Conservation (phyloP, 2,797 vertebrate genomes). For the Crenichthys baileyi region DNA sequence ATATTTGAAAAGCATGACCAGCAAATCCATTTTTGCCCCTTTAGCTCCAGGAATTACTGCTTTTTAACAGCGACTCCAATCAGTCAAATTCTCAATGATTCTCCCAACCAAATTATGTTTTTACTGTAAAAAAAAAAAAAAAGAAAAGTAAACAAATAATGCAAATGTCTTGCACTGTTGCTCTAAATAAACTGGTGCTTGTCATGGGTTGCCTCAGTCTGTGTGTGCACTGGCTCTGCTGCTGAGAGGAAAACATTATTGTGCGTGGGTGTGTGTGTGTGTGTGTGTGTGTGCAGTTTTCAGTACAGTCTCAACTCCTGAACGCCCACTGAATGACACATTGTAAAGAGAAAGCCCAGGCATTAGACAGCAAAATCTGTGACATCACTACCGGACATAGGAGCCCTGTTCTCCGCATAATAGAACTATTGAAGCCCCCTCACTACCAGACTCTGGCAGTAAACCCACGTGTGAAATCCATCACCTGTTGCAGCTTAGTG, state of each 20-base stretch:
- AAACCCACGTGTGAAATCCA: slow-evolving; percentile 57
- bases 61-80: not conserved
- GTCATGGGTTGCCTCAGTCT: slow-evolving; percentile 14
- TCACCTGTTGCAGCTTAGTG: slow-evolving; percentile 81
- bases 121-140: not conserved
- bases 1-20: not conserved
- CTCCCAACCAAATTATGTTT: not conserved
- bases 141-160: not conserved
- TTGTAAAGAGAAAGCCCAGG: slow-evolving; percentile 66
- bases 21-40: not conserved
- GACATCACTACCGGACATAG: slow-evolving; percentile 78
- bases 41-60: not conserved
- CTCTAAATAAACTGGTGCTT: slow-evolving; percentile 6
- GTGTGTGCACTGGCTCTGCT: slow-evolving; percentile 31
- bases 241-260: slow-evolving; percentile 57
- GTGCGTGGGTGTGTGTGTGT: slow-evolving; percentile 33
- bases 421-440: slow-evolving; percentile 73
- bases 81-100: not conserved
- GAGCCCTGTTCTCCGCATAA: slow-evolving; percentile 76
- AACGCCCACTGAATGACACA: slow-evolving; percentile 67
- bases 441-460: slow-evolving; percentile 53
- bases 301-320: slow-evolving; percentile 49
- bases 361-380: slow-evolving; percentile 67
- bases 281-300: slow-evolving; percentile 16
- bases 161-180: not conserved